A percentile compares a stretch with the other conserved stretches of the same genome.
Conservation (phyloP, 2,113 vertebrate species). For the mouse (Mus musculus) region GRCm39 chr7:114373501-114374000, state of each 20-base stretch:
- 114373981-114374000: no score
- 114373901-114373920: slow-evolving; percentile 43
- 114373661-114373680: neutral
- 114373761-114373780: slow-evolving; percentile 24
- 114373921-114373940: neutral
- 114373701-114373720: neutral
- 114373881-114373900: slow-evolving; percentile 1
- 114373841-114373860: neutral
- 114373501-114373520: slow-evolving; percentile 25
- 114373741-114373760: slow-evolving; percentile 21
- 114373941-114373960: neutral
- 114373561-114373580: neutral
- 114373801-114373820: neutral
- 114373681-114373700: neutral
- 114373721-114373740: neutral
- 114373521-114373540: neutral
- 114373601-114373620: neutral
- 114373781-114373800: neutral
- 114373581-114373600: slow-evolving; percentile 21
- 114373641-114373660: neutral
- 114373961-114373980: no score
- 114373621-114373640: neutral
- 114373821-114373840: neutral
- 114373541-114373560: neutral
- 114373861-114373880: neutral